Evolutionary conservation across 2,113 vertebrate species (phyloP), one percentile per base, ranked within the genome.

Genomic region (Limnothrissa miodon): DNA sequence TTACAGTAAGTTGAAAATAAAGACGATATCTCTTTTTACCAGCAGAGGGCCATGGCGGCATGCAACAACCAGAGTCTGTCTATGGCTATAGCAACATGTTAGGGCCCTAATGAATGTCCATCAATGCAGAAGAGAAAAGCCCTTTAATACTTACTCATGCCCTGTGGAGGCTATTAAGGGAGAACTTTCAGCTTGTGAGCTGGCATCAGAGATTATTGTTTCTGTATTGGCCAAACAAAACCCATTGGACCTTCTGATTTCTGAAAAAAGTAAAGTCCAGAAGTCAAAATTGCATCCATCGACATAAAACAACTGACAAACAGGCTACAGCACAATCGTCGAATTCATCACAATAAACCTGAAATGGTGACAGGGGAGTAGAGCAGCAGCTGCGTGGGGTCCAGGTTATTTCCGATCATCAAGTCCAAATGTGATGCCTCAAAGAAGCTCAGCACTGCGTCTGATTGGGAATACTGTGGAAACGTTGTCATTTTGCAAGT

Each of bases 181-280:
- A 80, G 91, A 93, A 45, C 93, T 93, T 42, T 94, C 93, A 0
- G 94, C 94, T 0, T 95, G 92, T 90, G 95, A 87, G 83, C 91
- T 94, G 88, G 94, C 92, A 90, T 97, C 96, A 78, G 95, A 96
- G 45, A 97, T 93, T n/a, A 97, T 96, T 0, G 96, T 97, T 89
- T 97, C 96, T 0, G 96, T 97, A 83, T 96, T 97, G 42, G 96
- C 96, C 90, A 97, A 93, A 90, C 96, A 97, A 90, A 97, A 97
- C 56, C 96, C 96, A 83, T 97, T 97, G 17, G 96, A 96, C 78
- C 95, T 86, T 95, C 96, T 95, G 89, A 97, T 96, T 93, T 97
- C 96, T 96, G 90, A 83, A n/a, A 83, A 82, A 79, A 10, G 10
- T 3, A 39, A 56, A 79, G n/a, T n/a, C n/a, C n/a, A n/a, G n/a